Base-by-base conservation (phyloP, 2,113 vertebrate genomes). In the Macrotus californicus region DNA sequence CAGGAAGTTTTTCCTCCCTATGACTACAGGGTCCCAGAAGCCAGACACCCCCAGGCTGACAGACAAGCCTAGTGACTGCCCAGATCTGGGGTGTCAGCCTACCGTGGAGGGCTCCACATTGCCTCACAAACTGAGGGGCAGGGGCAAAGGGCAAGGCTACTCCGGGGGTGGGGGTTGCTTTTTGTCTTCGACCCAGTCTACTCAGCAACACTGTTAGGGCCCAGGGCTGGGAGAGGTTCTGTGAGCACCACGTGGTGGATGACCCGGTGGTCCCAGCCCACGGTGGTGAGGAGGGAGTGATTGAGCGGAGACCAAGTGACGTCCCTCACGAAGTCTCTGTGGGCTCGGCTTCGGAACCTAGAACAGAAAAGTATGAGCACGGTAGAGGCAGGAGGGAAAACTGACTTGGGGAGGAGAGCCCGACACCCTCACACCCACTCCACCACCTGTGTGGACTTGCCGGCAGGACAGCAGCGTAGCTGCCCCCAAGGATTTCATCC, bases 221-320 rank as follows among this genome's bases (percentile, higher is more conserved):
- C 97, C 90, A 98, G 91, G 85, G 95, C 88, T 88, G 98, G 87
- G 54, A 95, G 97, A 70, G 96, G 95, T 31, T 98, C 98, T 21
- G 93, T 15, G 21, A 96, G 97, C 64, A 99, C 95, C 3, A 97
- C 97, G 97, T 99, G 99, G 97, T 99, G 99, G 75, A 99, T 98
- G 95, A 99, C 99, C 80, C 99, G 99, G 95, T 99, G 99, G 97
- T 99, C 99, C 99, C 99, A 99, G 93, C 99, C 99, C 56, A 99
- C 98, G 0, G 99, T 99, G 4, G 99, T 99, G 80, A 99, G 98
- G 26, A 98, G 98, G 96, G 98, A 97, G 22, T 99, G 97, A n/a
- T 98, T 98, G 48, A 98, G 98, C 0, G 99, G 99, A 75, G 98
- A 99, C 99, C 99, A 99, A 0, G 98, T 98, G 52, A 99, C 98